These are phyloP conservation scores for Halictus rubicundus DNA, from an alignment of 1,140 invertebrate genomes.

Conservation along the genomic window DNA sequence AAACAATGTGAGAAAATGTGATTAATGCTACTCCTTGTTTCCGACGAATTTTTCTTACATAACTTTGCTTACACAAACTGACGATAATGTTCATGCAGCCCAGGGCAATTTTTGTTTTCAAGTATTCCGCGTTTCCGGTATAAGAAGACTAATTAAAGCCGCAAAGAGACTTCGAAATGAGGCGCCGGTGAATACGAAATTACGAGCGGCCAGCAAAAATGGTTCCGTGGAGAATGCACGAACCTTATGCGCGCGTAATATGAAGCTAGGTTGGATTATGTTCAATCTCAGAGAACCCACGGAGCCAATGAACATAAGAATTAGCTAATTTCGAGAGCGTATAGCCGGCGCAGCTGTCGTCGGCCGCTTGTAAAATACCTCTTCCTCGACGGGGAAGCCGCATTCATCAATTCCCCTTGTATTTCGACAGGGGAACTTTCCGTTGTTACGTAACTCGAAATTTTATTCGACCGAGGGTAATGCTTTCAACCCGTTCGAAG, in stretches of 20 bases:
- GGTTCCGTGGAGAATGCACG: neutral
- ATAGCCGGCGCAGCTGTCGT: conserved; percentile 18
- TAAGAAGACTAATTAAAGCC: too few relatives aligned
- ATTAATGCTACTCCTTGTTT: too few relatives aligned
- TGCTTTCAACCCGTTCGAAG: neutral
- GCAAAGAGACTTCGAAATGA: neutral
- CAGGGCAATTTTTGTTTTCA: too few relatives aligned
- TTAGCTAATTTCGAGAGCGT: conserved; percentile 15
- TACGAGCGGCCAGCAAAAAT: neutral
- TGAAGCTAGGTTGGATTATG: conserved; percentile 10
- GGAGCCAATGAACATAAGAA: conserved; percentile 30
- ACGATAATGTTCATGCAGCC: too few relatives aligned
- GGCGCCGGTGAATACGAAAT: neutral
- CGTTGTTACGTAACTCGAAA: conserved; percentile 18
- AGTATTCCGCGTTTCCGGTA: too few relatives aligned
- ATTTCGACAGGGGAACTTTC: neutral
- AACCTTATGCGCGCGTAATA: neutral
- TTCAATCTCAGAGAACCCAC: conserved; percentile 1
- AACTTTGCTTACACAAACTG: too few relatives aligned
- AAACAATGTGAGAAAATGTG: too few relatives aligned
- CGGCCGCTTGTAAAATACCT: neutral
- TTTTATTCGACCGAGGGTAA: conserved; percentile 7
- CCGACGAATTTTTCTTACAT: too few relatives aligned
- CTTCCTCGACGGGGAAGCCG: neutral
- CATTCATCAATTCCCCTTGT: conserved; percentile 23